Percentiles rank a stretch among this genome's conserved stretches.
phyloP scores from a whole-genome alignment of 2,888 invertebrate genomes.

The Congeria kusceri region DNA sequence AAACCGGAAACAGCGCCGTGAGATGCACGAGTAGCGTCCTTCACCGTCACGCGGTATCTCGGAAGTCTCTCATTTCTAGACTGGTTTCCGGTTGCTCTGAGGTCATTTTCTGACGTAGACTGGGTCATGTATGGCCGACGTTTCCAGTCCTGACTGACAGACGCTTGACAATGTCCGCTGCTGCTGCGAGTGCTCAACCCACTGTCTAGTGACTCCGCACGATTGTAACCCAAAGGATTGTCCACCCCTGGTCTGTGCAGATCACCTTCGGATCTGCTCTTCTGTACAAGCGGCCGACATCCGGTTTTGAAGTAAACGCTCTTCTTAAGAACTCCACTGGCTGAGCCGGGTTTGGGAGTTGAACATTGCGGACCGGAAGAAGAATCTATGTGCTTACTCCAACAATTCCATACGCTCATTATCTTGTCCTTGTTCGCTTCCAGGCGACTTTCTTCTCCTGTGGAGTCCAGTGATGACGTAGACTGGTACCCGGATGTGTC shows the following conservation, averaged over 20 bases:
- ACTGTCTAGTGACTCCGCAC: not conserved
- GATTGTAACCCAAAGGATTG: not conserved
- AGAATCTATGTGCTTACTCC: conserved; percentile 25
- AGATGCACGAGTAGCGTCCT: conserved; percentile 15
- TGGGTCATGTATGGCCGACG: conserved; percentile 41
- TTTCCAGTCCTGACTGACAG: conserved; percentile 36
- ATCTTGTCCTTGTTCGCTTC: conserved; percentile 53
- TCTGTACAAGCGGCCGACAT: conserved; percentile 33
- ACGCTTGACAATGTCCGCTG: not conserved
- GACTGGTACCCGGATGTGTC: conserved; percentile 55
- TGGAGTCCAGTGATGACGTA: conserved; percentile 60
- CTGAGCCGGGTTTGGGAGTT: conserved; percentile 38
- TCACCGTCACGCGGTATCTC: conserved; percentile 48
- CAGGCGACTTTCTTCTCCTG: conserved; percentile 57
- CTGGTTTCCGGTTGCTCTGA: conserved; percentile 4
- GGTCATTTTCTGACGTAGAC: conserved; percentile 45
- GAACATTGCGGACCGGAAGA: conserved; percentile 47
- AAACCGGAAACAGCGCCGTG: conserved; percentile 12
- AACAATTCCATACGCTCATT: conserved; percentile 55
- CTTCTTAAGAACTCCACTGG: not conserved
- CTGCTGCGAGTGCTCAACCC: not conserved
- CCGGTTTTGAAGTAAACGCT: conserved; percentile 3
- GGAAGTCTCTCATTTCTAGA: conserved; percentile 18
- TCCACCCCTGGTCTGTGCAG: not conserved
- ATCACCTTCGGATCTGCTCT: conserved; percentile 5